Evolutionary conservation across 1,140 invertebrate species (phyloP), one percentile per base, ranked within the genome.

Genomic region (Drosophila tristis): DNA sequence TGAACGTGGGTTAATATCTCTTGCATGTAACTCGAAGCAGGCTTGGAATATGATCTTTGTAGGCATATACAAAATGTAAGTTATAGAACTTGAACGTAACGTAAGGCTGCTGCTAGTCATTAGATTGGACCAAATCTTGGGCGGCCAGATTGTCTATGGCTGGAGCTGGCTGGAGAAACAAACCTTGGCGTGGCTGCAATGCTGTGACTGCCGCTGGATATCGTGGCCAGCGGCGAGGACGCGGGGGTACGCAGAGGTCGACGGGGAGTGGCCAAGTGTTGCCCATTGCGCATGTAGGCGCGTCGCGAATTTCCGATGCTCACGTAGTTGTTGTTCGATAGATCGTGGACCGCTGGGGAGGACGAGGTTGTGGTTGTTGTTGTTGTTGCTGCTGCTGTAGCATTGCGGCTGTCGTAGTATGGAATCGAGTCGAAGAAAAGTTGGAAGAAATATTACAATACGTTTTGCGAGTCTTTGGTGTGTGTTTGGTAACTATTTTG

Each of bases 181-280:
- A 92, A 92, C 91, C 91, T 92, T 92, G 78, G 76, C 59, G 91
- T 56, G 55, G 72, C 73, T 53, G 78, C 64, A 60, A 80, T 79
- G 68, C 70, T 85, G 75, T 82, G 80, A 62, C 86, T 77, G 55
- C 66, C 68, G 82, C 75, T 80, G 78, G 87, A 82, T 48, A 87
- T 80, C 25, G 90, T 91, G 60, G 91, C 90, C 67, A 92, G 56
- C 45, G 91, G 91, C 31, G 91, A 92, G 51, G 91, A 92, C 6
- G 86, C 68, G 23, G 91, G 91, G 15, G 91, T 91, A 62, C 91
- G 86, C 51, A 92, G 68, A 29, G 91, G 90, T 51, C 91, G 80
- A 51, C 91, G 91, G 43, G 91, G 74, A 29, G 90, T 78, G 57
- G 70, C 85, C 66, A 89, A 70, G 45, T 73, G 74, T 29, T 77